Evolutionary conservation across 2,888 invertebrate genomes (phyloP), one percentile per base, ranked within the genome.

Genomic region (Limenitis camilla): DNA sequence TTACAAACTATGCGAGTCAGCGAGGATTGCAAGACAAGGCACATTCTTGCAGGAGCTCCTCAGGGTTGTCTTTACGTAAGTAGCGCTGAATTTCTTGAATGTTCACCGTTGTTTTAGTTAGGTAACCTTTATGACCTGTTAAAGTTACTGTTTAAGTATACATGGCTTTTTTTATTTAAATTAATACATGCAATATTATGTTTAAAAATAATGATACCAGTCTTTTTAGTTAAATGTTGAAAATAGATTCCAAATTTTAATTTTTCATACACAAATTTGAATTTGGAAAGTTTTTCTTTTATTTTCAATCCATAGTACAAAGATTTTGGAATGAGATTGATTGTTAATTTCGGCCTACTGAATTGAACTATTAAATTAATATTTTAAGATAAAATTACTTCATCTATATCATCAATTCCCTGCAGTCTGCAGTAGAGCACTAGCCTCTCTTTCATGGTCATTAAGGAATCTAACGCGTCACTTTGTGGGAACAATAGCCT

Each of bases 401-500:
- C 78, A 5, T 83, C 65, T 27, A 76, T 69, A n/a, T 89, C 78
- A 0, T 71, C 76, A 27, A 95, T 89, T 27, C 94, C 94, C 10
- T 94, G 75, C 4, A 96, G 81, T 45, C 89, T 80, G 49, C 94
- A 94, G 81, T 93, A 95, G 60, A 96, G 90, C 35, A 84, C 81
- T 32, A 97, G 88, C 55, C 94, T 93, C 71, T 97, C 96, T 49
- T 84, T 81, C 0, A 94, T 92, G 0, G 95, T 96, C 40, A 97
- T 83, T 47, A 95, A 87, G 0, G 92, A 89, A 69, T 96, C 94
- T 47, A 97, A 79, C 0, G 96, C 95, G 80, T 97, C 96, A 66
- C 92, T 94, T 82, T 97, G n/a, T n/a, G 97, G 0, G 97, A 96
- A 72, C 97, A 97, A 76, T 97, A 97, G 35, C 95, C 95, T 76